A percentile compares a stretch with the other conserved stretches of the same genome.
These are phyloP conservation scores for Metacarcinus magister DNA, from an alignment of 2,888 invertebrate species.

Conservation along the genomic window DNA sequence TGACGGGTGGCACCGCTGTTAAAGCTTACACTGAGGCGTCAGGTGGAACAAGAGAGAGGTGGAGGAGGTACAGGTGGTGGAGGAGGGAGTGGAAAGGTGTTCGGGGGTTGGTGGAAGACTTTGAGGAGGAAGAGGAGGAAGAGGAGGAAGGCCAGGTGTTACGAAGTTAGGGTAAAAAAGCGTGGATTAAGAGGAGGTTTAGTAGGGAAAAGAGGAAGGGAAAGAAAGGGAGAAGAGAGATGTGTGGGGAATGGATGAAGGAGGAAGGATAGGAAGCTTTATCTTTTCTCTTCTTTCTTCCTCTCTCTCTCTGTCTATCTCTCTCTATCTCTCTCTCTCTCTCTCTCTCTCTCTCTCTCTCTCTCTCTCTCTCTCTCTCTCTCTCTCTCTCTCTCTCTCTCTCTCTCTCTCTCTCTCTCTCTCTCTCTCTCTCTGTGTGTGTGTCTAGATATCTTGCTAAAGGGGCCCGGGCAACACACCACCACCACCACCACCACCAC, in stretches of 20 bases:
- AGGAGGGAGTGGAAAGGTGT: not conserved
- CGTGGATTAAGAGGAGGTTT: no score
- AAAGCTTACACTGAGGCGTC: not conserved
- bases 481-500: not conserved
- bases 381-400: constrained; percentile 16
- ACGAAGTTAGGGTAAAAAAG: no score
- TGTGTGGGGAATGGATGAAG: not conserved
- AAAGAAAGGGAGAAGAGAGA: not conserved
- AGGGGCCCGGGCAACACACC: not conserved
- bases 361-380: constrained; percentile 26
- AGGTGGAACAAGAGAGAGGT: no score
- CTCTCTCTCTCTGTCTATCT: no score
- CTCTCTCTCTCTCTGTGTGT: not conserved
- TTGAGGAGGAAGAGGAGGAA: no score
- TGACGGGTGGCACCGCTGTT: no score
- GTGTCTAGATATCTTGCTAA: not conserved
- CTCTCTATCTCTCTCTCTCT: constrained; percentile 26
- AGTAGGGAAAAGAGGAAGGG: no score
- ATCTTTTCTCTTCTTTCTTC: no score
- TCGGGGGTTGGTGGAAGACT: no score
- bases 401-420: not conserved
- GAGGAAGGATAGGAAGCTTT: no score
- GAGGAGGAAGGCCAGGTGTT: no score
- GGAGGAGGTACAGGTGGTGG: not conserved
- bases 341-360: constrained; percentile 26